Percentiles rank a stretch among this genome's conserved stretches.
Conservation (phyloP, 2,888 invertebrate species). For the Drosophila cognata region DNA sequence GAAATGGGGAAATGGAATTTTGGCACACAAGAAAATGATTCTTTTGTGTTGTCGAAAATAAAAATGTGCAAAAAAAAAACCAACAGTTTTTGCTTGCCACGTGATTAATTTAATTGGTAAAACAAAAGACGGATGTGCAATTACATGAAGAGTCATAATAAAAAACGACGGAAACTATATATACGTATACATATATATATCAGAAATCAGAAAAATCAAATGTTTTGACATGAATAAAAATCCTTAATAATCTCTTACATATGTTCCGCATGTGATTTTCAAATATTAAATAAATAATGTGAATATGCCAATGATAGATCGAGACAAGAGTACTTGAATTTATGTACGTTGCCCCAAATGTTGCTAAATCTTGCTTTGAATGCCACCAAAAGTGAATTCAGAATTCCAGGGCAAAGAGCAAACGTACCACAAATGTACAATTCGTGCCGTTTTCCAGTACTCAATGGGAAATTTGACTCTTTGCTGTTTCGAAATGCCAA, state of each 20-base stretch:
- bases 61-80: not conserved
- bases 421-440: slow-evolving; percentile 5
- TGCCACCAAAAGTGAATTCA: not conserved
- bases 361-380: not conserved
- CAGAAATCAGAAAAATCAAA: not conserved
- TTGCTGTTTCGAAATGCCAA: slow-evolving; percentile 5
- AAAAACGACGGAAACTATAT: not conserved
- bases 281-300: not conserved
- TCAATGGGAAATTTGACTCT: slow-evolving; percentile 15
- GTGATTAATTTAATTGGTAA: not conserved
- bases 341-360: not conserved
- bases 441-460: slow-evolving; percentile 10
- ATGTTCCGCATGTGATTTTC: not conserved
- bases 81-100: not conserved
- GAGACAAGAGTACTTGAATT: not conserved
- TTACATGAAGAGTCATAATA: not conserved
- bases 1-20: not conserved
- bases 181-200: not conserved
- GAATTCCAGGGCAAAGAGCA: slow-evolving; percentile 15
- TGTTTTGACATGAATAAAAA: not conserved
- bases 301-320: not conserved
- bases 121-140: not conserved
- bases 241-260: not conserved
- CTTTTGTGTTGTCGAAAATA: not conserved
- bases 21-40: not conserved